phyloP scores from a whole-genome alignment of 1,140 invertebrate species.

The Drosophila novamexicana region DNA sequence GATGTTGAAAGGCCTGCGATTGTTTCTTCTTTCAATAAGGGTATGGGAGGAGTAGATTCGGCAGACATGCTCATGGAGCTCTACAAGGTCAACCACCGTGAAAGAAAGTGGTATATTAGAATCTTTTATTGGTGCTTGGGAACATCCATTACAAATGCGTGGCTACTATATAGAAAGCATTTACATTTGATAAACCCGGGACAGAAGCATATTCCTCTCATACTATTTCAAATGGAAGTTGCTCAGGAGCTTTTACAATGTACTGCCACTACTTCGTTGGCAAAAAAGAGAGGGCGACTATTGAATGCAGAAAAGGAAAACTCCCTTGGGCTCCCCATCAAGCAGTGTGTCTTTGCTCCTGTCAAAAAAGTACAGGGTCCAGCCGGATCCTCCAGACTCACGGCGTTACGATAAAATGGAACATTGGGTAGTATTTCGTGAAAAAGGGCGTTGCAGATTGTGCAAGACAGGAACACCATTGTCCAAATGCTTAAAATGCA shows the following conservation, averaged over 20 bases:
- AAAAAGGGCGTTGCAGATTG: constrained; percentile 48
- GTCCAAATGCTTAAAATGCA: constrained; percentile 48
- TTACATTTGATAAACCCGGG: no score
- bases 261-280: no score
- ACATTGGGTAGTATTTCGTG: constrained; percentile 43
- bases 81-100: not conserved
- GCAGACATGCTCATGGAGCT: constrained; percentile 43
- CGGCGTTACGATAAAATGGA: constrained; percentile 40
- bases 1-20: constrained; percentile 7
- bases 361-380: constrained; percentile 39
- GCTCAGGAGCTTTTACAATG: no score
- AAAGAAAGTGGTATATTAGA: no score
- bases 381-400: constrained; percentile 21
- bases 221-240: no score
- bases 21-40: constrained; percentile 9
- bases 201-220: no score
- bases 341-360: constrained; percentile 29
- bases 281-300: not conserved
- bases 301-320: constrained; percentile 24
- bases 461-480: constrained; percentile 46
- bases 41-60: constrained; percentile 26
- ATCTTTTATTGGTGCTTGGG: no score
- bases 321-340: constrained; percentile 27
- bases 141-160: no score
- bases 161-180: no score